A percentile compares a stretch with the other conserved stretches of the same genome.
Conservation (phyloP, 1,140 invertebrate species). For the Ceratina australensis region DNA sequence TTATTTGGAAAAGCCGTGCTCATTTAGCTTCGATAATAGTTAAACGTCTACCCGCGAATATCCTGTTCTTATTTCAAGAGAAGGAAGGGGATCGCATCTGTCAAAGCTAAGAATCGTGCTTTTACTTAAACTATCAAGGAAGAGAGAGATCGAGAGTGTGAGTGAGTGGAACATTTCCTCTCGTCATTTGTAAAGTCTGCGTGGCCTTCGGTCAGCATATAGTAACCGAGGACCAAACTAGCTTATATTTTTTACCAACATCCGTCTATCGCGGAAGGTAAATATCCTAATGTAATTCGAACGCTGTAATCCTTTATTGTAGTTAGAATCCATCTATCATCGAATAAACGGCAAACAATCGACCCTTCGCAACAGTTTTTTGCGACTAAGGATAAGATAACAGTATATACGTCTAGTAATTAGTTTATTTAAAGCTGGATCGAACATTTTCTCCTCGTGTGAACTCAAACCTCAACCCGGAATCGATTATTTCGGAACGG, state of each 20-base stretch:
- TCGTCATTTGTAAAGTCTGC: constrained; percentile 59
- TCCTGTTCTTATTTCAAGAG: too few species aligned
- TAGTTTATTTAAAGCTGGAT: constrained; percentile 37
- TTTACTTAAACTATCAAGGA: background rate
- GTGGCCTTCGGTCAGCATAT: constrained; percentile 70
- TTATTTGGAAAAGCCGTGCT: too few species aligned
- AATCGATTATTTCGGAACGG: constrained; percentile 20
- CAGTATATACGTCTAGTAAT: constrained; percentile 5
- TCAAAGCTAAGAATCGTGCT: background rate
- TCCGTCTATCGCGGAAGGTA: constrained; percentile 53
- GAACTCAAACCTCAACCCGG: constrained; percentile 23
- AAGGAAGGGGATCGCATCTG: too few species aligned
- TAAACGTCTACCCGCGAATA: background rate
- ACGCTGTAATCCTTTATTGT: constrained; percentile 57
- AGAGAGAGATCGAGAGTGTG: background rate
- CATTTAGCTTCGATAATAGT: too few species aligned
- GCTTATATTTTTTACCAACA: constrained; percentile 71
- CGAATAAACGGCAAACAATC: constrained; percentile 55
- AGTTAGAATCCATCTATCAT: constrained; percentile 50
- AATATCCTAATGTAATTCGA: constrained; percentile 31
- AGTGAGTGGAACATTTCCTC: background rate
- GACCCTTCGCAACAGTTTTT: background rate
- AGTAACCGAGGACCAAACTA: constrained; percentile 69
- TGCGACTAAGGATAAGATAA: background rate
- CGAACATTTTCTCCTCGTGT: constrained; percentile 14